phyloP scores from a whole-genome alignment of 35 echinoderm and acorn worm genomes.

The Ptychodera flava region DNA sequence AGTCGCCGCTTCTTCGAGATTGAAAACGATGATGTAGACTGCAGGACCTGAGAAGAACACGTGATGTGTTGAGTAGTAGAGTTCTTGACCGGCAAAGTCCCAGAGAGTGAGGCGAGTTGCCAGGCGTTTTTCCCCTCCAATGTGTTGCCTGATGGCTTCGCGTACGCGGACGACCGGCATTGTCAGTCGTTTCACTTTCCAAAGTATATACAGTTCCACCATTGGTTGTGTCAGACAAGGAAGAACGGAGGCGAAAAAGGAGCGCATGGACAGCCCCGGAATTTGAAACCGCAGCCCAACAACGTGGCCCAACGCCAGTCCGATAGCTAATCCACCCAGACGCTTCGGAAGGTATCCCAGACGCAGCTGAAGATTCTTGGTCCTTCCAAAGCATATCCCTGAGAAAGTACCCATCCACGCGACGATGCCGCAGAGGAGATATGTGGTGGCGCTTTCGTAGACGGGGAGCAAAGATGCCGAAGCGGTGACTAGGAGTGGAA shows the following conservation, averaged over 20 bases:
- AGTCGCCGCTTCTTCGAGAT: slow-evolving; percentile 11
- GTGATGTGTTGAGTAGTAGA: slow-evolving; percentile 8
- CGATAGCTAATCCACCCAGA: neutral
- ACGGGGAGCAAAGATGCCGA: too few species aligned
- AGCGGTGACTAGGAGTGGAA: too few species aligned
- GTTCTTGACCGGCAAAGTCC: slow-evolving; percentile 12
- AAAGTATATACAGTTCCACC: neutral
- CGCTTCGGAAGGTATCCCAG: neutral
- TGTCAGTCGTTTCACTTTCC: neutral
- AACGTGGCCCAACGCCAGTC: neutral
- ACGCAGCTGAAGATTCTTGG: neutral
- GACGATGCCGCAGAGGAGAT: too few species aligned
- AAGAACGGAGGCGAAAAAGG: neutral
- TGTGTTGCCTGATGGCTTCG: neutral
- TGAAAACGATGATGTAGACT: slow-evolving; percentile 22
- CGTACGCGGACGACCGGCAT: neutral
- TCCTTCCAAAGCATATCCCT: neutral
- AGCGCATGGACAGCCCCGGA: neutral
- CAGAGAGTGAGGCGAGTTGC: slow-evolving; percentile 2
- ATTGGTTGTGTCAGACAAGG: neutral
- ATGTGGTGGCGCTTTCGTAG: too few species aligned
- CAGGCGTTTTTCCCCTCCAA: neutral
- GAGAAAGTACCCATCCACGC: too few species aligned
- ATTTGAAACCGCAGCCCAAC: neutral
- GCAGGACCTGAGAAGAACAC: neutral